Evolutionary conservation across 1,140 invertebrate species (phyloP), one percentile per base, ranked within the genome.

Genomic region (Thalassaphorura encarpata): DNA sequence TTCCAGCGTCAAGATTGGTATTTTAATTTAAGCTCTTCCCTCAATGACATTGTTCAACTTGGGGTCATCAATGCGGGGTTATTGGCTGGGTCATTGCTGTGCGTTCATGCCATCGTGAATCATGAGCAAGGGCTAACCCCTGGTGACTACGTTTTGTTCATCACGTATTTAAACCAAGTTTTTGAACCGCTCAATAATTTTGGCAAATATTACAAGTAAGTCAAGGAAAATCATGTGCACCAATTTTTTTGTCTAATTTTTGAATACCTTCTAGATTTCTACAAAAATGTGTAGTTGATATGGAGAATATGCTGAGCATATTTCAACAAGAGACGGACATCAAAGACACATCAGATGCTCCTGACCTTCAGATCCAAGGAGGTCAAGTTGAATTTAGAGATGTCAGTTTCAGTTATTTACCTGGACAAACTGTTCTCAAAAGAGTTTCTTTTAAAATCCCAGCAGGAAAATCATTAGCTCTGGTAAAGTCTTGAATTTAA

Each of bases 161-260:
- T 88, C 0, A 86, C 87, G 18, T 97, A 97, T 66, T 85, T 97
- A 16, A 81, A 90, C 46, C 94, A 97, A 69, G 72, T 98, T 16
- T 97, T 97, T 69, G 84, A 87, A 21, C 94, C 94, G 0, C 72
- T 98, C 1, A 97, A 97, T 74, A 97, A 87, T 83, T 92, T 98
- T 70, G 95, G 94, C 18, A 96, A 93, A n/a, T 95, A 94, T 71
- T 98, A 98, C 68, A 85, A 90, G 87, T 89, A 71, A 58, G 55
- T 58, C 47, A 55, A n/a, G 3, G 23, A 42, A 42, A 8, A 21
- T 42, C 5, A 21, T 16, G n/a, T 11, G 18, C 18, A 8, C 6
- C 6, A 42, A 11, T 42, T 42, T 18, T 8, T 42, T 46, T 46
- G 43, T 18, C 24, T n/a, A n/a, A n/a, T n/a, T n/a, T n/a, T n/a